These are phyloP conservation scores for Villa cingulata DNA, from an alignment of 2,888 invertebrate genomes.

Conservation along the genomic window DNA sequence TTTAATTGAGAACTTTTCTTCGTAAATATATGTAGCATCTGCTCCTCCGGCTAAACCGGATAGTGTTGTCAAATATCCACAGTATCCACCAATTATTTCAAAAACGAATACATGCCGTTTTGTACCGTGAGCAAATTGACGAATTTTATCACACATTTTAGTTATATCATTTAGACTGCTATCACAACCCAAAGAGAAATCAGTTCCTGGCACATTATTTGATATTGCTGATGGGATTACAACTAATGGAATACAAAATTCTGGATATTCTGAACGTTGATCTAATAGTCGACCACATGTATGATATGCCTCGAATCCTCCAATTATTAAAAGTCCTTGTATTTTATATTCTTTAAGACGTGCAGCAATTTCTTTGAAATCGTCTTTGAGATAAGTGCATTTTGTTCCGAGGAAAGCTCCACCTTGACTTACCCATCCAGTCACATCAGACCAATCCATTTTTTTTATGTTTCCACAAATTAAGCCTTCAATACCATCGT, in stretches of 20 bases:
- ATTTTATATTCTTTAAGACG: conserved; percentile 78
- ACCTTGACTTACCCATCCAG: conserved; percentile 93
- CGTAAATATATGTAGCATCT: conserved; percentile 97
- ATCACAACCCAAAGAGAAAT: conserved; percentile 93
- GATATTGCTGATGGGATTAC: conserved; percentile 96
- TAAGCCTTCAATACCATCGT: conserved; percentile 92
- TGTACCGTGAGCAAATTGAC: conserved; percentile 97
- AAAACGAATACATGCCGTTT: conserved; percentile 96
- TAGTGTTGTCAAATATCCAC: conserved; percentile 93
- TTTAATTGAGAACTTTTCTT: conserved; percentile 86
- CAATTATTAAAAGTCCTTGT: conserved; percentile 78
- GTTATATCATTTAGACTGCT: conserved; percentile 98
- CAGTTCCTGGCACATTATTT: conserved; percentile 98
- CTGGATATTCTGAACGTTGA: conserved; percentile 43
- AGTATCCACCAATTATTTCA: conserved; percentile 98
- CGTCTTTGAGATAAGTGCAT: conserved; percentile 74
- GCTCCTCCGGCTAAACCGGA: conserved; percentile 95
- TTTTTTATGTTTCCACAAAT: conserved; percentile 74
- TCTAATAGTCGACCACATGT: conserved; percentile 36
- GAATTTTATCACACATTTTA: conserved; percentile 90
- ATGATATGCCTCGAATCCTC: conserved; percentile 80
- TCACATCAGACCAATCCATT: conserved; percentile 74
- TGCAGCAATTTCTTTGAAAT: conserved; percentile 67
- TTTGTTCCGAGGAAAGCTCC: conserved; percentile 96
- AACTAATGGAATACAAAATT: conserved; percentile 87